Base-by-base conservation (phyloP, 2,113 vertebrate genomes). In the Pterocles burchelli region DNA sequence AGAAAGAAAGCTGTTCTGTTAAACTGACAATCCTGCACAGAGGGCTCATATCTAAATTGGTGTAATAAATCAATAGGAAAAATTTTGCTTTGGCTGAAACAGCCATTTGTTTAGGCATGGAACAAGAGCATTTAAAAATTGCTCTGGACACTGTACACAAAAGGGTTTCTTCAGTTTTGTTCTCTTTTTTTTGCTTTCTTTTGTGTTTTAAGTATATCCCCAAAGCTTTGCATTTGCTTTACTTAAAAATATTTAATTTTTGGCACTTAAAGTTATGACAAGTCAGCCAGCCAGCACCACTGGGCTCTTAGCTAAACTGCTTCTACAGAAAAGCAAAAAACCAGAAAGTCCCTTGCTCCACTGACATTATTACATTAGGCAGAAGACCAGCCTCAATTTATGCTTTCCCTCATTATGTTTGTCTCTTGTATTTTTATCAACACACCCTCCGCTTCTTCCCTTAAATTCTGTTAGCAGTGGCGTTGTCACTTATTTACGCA, bases 21-120 rank as follows among this genome's bases (percentile, higher is more conserved):
- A 94, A 93, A 91, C 79, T 79, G 88, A 76, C 94, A 84, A 41
- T 88, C 88, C 72, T 88, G 67, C 84, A 93, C 86, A 93, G 77
- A 96, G 90, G 85, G 74, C 74, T 95, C 89, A 33, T 65, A 93
- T 88, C 91, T 96, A 92, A 87, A 95, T 68, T 88, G 73, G 80
- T 72, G 63, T 58, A 86, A 94, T 95, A 97, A 97, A 97, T 97
- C 95, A 97, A 38, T 18, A 89, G 41, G 11, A 89, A 92, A 46
- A 68, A 93, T 75, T 91, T 88, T 24, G 71, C 52, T 57, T 95
- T 92, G 81, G 79, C 71, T 83, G 52, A 96, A 94, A 73, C 29
- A 58, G 75, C 21, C 59, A 73, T 82, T 94, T 93, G 65, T 63
- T 95, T 75, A 90, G 90, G 86, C 92, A 90, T 34, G 54, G 52